These are phyloP conservation scores for Lycia hirtaria DNA, from an alignment of 2,888 invertebrate genomes.

Conservation along the genomic window DNA sequence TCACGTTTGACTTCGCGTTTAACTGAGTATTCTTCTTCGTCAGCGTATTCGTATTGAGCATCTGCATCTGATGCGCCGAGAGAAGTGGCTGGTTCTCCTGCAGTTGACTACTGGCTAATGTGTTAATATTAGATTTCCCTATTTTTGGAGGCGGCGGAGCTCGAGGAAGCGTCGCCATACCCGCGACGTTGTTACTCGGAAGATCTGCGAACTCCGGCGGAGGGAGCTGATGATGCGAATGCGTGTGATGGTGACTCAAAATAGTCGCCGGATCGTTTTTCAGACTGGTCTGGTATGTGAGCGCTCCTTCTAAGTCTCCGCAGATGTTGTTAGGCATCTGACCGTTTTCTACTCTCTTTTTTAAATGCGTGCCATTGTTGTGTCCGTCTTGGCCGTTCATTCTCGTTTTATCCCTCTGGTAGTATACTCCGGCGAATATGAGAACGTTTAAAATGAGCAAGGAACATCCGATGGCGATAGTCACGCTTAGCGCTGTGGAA, in stretches of 20 bases:
- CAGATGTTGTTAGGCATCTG: slow-evolving; percentile 96
- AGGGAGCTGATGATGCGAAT: slow-evolving; percentile 91
- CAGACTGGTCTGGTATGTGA: slow-evolving; percentile 81
- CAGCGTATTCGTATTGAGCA: slow-evolving; percentile 91
- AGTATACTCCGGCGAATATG: slow-evolving; percentile 97
- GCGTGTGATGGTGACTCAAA: slow-evolving; percentile 90
- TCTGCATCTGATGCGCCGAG: slow-evolving; percentile 91
- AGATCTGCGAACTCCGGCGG: slow-evolving; percentile 94
- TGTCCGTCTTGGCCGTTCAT: slow-evolving; percentile 86
- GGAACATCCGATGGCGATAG: slow-evolving; percentile 97
- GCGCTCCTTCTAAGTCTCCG: slow-evolving; percentile 90
- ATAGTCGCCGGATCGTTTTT: slow-evolving; percentile 91
- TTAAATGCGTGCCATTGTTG: slow-evolving; percentile 82
- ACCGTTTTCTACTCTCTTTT: slow-evolving; percentile 92
- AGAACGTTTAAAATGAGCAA: slow-evolving; percentile 95
- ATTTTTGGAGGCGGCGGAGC: slow-evolving; percentile 91
- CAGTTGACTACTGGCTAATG: slow-evolving; percentile 84
- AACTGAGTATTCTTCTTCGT: slow-evolving; percentile 91
- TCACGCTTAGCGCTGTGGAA: slow-evolving; percentile 95
- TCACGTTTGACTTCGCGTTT: slow-evolving; percentile 85
- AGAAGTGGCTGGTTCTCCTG: slow-evolving; percentile 89
- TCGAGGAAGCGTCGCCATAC: slow-evolving; percentile 87
- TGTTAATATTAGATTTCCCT: slow-evolving; percentile 86
- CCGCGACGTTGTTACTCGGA: slow-evolving; percentile 87
- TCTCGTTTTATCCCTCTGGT: slow-evolving; percentile 94